Conservation (phyloP, 1,140 invertebrate species). For the Pseudomyrmex concolor region DNA sequence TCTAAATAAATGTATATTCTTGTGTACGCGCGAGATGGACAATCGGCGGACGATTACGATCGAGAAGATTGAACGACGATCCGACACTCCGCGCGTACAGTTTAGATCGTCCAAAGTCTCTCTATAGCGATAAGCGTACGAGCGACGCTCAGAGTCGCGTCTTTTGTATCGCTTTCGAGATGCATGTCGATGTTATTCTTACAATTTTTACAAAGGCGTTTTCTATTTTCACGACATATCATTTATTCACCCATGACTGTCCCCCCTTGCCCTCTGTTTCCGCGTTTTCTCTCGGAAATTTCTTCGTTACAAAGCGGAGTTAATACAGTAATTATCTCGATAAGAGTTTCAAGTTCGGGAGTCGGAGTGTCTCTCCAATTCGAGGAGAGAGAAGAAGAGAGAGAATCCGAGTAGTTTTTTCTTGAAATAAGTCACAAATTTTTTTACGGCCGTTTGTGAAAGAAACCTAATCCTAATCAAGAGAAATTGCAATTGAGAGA, state of each 20-base stretch:
- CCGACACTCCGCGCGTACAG: constrained; percentile 8
- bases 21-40: constrained; percentile 6
- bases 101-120: constrained; percentile 60
- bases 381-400: neutral
- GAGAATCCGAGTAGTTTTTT: too few relatives aligned
- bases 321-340: neutral
- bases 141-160: neutral
- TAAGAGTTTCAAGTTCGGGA: too few relatives aligned
- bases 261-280: neutral
- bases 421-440: too few relatives aligned
- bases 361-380: neutral
- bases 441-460: too few relatives aligned
- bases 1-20: constrained; percentile 73
- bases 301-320: constrained; percentile 37
- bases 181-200: constrained; percentile 60
- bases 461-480: too few relatives aligned
- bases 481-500: too few relatives aligned
- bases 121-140: constrained; percentile 17
- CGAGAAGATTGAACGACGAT: neutral
- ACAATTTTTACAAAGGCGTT: constrained; percentile 60
- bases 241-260: constrained; percentile 13
- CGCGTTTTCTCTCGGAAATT: constrained; percentile 6
- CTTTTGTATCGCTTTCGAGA: constrained; percentile 46
- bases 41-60: neutral
- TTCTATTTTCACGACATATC: constrained; percentile 65